Conservation (phyloP, 2,888 invertebrate genomes). For the Conistra vaccinii region DNA sequence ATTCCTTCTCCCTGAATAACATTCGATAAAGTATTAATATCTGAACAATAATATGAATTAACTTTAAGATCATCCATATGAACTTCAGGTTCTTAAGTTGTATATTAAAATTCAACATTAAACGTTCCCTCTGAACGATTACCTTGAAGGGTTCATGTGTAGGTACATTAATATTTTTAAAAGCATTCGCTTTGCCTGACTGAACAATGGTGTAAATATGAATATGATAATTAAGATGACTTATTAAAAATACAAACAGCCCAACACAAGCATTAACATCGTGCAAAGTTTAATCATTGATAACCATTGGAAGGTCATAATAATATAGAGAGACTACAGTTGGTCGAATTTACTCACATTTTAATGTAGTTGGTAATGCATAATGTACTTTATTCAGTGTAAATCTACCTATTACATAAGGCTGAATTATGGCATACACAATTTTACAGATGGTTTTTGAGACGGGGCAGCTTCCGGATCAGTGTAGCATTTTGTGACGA, state of each 20-base stretch:
- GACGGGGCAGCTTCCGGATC: too few species aligned
- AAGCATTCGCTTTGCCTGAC: background rate
- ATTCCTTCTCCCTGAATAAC: background rate
- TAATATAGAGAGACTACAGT: background rate
- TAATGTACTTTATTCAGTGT: background rate
- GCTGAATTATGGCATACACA: background rate
- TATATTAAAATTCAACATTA: background rate
- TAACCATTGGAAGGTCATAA: slow-evolving; percentile 15
- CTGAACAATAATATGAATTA: background rate
- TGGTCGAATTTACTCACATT: background rate
- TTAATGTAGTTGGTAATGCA: background rate
- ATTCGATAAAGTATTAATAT: background rate
- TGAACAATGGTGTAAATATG: slow-evolving; percentile 36
- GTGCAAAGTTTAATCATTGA: slow-evolving; percentile 13
- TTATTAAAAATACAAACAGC: slow-evolving; percentile 5
- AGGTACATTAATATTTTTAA: slow-evolving; percentile 1
- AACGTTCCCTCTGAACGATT: background rate
- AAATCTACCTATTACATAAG: background rate
- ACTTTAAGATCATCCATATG: background rate
- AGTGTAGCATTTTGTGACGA: background rate
- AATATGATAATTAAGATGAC: slow-evolving; percentile 22
- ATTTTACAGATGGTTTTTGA: background rate
- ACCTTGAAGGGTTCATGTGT: background rate
- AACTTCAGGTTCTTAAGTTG: background rate
- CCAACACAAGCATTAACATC: background rate